Base-by-base conservation (phyloP, 2,888 invertebrate species). In the Thalpophila matura region DNA sequence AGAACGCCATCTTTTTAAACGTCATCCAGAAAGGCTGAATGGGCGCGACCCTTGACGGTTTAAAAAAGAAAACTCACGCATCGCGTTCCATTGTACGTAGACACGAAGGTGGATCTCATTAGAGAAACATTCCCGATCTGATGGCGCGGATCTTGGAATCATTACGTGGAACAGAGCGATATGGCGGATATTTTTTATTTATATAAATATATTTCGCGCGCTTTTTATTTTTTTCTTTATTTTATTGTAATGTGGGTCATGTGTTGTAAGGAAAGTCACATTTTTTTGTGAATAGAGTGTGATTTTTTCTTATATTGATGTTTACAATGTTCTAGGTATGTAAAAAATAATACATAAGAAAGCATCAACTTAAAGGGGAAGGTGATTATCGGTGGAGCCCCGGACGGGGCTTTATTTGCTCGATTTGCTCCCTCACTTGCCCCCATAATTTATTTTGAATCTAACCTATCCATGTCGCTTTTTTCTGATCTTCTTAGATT, bases 31-130 rank as follows among this genome's bases (percentile, higher is more conserved):
- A 87, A 83, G 89, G 88, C 81, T 92, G 94, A 93, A 93, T 92
- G 84, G 85, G 81, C 81, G 77, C 86, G 85, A 86, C 91, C 87
- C 91, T 91, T 91, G 91, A 89, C 89, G 80, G 81, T 86, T 85
- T 91, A 90, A 90, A 84, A 91, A 90, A 92, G 85, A 88, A 91
- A 90, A 82, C 87, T 86, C 90, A 94, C 91, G 91, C 92, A 91
- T 89, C 88, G 85, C 91, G 87, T 88, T 86, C 88, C 88, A 94
- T 94, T 94, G 93, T 94, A 92, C 86, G 86, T 80, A 90, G 92
- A 91, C 90, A 90, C 89, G 89, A 90, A 93, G 93, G 92, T 92
- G 88, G 90, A 93, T 94, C 94, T 94, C 94, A 94, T 94, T 94
- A 94, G 88, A 75, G 85, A 91, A 86, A 84, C 89, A 87, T 90